Evolutionary conservation across 2,797 vertebrate species (phyloP).

Genomic region (Distichodus sexfasciatus): DNA sequence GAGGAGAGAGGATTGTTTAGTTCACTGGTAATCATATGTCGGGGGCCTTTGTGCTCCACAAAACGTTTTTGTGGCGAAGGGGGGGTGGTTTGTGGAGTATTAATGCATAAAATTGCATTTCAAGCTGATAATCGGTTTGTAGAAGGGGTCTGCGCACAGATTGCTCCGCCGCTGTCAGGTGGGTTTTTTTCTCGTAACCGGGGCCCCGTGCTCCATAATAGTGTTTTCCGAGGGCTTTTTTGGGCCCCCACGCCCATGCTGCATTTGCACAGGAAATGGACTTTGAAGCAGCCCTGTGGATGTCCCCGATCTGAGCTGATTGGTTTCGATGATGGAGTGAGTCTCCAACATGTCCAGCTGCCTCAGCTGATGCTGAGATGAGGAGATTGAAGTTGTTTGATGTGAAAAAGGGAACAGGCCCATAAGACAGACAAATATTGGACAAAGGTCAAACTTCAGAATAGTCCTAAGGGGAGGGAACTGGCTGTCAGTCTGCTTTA

Average conservation of each 20-base stretch:
- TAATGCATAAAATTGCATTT: conserved; percentile 83
- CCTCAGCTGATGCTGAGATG: conserved; percentile 3
- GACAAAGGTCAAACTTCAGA: neutral
- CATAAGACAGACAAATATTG: neutral
- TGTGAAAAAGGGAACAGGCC: conserved; percentile 11
- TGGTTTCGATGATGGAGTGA: conserved; percentile 42
- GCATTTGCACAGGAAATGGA: conserved; percentile 58
- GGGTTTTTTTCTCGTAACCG: conserved; percentile 54
- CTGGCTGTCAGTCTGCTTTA: neutral
- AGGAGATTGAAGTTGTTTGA: conserved; percentile 7
- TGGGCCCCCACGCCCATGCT: conserved; percentile 59
- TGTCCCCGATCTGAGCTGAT: conserved; percentile 12
- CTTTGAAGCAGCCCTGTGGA: conserved; percentile 41
- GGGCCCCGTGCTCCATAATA: conserved; percentile 68
- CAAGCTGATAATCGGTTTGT: conserved; percentile 74
- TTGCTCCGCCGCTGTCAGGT: conserved; percentile 59
- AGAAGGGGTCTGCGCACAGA: conserved; percentile 62
- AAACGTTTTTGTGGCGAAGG: conserved; percentile 54
- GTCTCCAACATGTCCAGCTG: conserved; percentile 13
- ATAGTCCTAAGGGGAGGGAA: neutral
- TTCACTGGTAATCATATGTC: conserved; percentile 76
- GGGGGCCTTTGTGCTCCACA: conserved; percentile 65
- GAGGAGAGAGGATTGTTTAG: conserved; percentile 70
- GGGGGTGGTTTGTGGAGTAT: conserved; percentile 67
- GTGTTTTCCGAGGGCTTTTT: conserved; percentile 68